phyloP scores from a whole-genome alignment of 2,888 invertebrate species.

The Exocentrus adspersus region DNA sequence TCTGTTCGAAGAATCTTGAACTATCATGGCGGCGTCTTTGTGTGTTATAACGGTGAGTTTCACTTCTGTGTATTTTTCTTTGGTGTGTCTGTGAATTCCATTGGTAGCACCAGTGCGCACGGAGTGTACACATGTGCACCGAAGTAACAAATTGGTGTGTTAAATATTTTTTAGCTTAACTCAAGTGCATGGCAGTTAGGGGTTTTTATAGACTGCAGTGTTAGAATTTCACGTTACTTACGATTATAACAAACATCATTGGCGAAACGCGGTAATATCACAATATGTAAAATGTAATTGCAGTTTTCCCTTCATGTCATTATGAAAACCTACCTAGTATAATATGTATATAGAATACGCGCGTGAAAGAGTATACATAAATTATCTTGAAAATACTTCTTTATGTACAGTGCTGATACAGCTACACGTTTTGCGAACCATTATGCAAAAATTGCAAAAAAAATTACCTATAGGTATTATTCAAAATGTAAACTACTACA shows the following conservation, averaged over 20 bases:
- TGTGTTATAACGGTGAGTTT: no score
- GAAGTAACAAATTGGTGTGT: no score
- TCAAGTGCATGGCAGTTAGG: no score
- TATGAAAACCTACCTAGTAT: constrained; percentile 15
- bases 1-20: no score
- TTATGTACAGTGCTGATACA: constrained; percentile 61
- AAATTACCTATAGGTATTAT: no score
- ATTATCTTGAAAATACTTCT: constrained; percentile 21
- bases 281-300: constrained; percentile 47
- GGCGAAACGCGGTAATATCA: constrained; percentile 46
- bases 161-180: no score
- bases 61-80: no score
- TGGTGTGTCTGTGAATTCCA: no score
- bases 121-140: no score
- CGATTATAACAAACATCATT: constrained; percentile 13
- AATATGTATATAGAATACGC: constrained; percentile 6
- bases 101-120: no score
- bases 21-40: no score
- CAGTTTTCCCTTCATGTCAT: constrained; percentile 13
- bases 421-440: constrained; percentile 63
- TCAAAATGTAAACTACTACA: constrained; percentile 33
- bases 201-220: constrained; percentile 1
- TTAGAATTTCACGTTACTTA: not conserved
- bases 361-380: constrained; percentile 20
- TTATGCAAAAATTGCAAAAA: constrained; percentile 38